Evolutionary conservation across 2,113 vertebrate genomes (phyloP), one percentile per base, ranked within the genome.

Genomic region (Glaucidium brasilianum): DNA sequence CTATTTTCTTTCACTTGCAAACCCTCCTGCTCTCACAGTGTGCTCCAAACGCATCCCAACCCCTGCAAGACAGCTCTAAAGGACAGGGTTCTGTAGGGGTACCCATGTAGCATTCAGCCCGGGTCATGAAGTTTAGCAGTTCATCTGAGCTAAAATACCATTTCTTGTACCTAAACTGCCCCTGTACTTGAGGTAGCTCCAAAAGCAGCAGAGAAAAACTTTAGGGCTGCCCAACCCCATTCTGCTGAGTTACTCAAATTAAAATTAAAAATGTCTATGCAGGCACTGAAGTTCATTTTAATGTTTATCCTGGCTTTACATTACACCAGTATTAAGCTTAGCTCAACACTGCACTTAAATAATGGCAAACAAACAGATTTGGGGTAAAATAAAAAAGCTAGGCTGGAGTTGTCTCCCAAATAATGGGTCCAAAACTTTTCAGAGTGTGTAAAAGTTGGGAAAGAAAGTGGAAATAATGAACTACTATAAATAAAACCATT

Each of bases 391-490:
- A 66, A 80, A 80, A 83, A 83, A 74, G 21, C 7, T 20, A 45
- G 41, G 29, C 20, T 88, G 56, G 45, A 45, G 52, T 20, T 67
- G 11, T 50, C 39, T 91, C 39, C n/a, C 53, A 66, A 30, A 56
- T 32, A 47, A 55, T 2, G 34, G 14, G 22, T 60, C 32, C 52
- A 85, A 72, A 75, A 2, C 35, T 88, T 88, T 84, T 45, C 25
- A 74, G 43, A 83, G 45, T 47, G 45, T 74, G 56, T 41, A 64
- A 71, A 84, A 74, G 29, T 69, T 91, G 78, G 78, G 83, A 66
- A 84, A 80, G 91, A 91, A 80, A 91, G 63, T 95, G 78, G 91
- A 95, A 95, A 90, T 90, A 78, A 78, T 78, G 82, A 92, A 34
- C 45, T 79, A 60, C 67, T 91, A 91, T 64, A 75, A 95, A 80